These are phyloP conservation scores for Crypturellus tataupa DNA, from an alignment of 2,797 vertebrate genomes.

Conservation along the genomic window DNA sequence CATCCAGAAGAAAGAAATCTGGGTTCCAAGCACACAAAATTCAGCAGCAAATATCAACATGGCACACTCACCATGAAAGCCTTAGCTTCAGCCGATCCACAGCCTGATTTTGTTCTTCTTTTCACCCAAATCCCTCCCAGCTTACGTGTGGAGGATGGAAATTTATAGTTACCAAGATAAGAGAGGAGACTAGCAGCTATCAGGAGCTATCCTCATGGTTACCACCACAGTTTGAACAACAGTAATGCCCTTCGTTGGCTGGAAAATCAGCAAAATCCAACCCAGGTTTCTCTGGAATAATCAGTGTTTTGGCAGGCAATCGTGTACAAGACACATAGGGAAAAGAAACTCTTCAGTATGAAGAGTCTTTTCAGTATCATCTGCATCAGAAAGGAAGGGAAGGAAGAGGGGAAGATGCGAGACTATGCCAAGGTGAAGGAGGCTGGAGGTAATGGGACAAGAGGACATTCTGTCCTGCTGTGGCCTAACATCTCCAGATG, in stretches of 20 bases:
- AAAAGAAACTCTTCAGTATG: not conserved
- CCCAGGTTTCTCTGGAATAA: not conserved
- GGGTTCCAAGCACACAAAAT: not conserved
- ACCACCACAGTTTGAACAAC: not conserved
- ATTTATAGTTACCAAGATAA: not conserved
- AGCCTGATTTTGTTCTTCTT: not conserved
- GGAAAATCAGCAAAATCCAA: not conserved
- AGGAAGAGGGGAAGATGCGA: not conserved
- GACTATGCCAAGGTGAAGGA: not conserved
- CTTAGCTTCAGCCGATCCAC: not conserved
- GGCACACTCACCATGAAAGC: fast-evolving
- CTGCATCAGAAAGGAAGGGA: not conserved
- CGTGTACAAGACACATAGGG: not conserved
- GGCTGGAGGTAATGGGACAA: not conserved
- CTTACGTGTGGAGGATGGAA: not conserved
- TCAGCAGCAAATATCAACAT: too few relatives aligned
- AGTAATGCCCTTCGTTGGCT: not conserved
- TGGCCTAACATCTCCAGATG: not conserved
- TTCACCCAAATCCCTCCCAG: fast-evolving
- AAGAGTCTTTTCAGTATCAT: not conserved
- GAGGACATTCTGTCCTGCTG: fast-evolving
- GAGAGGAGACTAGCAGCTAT: not conserved
- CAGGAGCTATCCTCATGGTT: not conserved
- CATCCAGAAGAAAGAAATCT: not conserved
- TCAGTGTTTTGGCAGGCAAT: not conserved